Evolutionary conservation across 2,888 invertebrate genomes (phyloP), one percentile per base, ranked within the genome.

Genomic region (Quadroppia sp.): DNA sequence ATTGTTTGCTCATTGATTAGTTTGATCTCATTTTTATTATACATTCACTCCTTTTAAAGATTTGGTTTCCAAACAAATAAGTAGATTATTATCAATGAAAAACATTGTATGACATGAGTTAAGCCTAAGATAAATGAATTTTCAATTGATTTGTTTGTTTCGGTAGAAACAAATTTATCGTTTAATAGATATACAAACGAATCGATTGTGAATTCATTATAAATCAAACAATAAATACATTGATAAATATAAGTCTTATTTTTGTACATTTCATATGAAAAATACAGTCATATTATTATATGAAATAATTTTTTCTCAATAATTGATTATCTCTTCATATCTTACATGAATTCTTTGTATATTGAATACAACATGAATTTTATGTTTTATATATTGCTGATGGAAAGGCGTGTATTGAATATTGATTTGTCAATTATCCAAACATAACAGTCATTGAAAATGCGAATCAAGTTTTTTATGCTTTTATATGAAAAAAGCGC

Each of bases 391-490:
- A 7, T 32, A 4, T 32, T 36, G 36, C 11, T 64, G 15, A 64
- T 36, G 36, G 9, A 64, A n/a, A 30, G 36, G 64, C 28, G 28
- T 61, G 64, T 36, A 64, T 64, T 64, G 64, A 64, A 64, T 64
- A 64, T 64, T 64, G 64, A 64, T 64, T 64, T 64, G 64, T 64
- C 64, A 64, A 64, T 64, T 64, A 64, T 36, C 56, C 64, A 6
- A 36, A 64, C 32, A 64, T 36, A 30, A 32, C n/a, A 64, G 28
- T 32, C 32, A 64, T 30, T 32, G 36, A 36, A 64, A 36, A 36
- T 64, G 64, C 64, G 20, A 32, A 64, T 28, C 36, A 13, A 64
- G 64, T 32, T 64, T 32, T 25, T 28, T n/a, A 56, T 17, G 23
- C 28, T 11, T 56, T 56, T 23, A 56, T 23, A n/a, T 28, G 15